phyloP scores from a whole-genome alignment of 2,888 invertebrate genomes.

The Camptogramma bilineatum region DNA sequence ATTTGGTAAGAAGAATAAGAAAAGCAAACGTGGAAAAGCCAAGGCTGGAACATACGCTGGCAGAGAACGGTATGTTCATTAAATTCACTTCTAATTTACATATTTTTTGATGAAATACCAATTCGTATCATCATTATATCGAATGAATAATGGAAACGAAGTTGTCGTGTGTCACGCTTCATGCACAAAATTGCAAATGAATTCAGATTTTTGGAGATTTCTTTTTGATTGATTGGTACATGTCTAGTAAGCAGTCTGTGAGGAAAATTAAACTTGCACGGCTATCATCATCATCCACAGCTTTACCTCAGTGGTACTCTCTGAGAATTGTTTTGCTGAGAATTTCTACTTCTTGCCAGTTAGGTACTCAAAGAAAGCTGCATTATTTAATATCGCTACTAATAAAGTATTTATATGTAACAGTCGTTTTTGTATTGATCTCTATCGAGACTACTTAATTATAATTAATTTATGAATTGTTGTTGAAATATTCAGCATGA shows the following conservation, averaged over 20 bases:
- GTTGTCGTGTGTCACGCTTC: slow-evolving; percentile 21
- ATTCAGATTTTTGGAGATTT: slow-evolving; percentile 18
- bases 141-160: slow-evolving; percentile 13
- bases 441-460: no score
- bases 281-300: no score
- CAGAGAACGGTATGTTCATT: slow-evolving; percentile 66
- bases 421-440: no score
- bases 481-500: slow-evolving; percentile 26
- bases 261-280: no score
- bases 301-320: no score
- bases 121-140: neutral
- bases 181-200: slow-evolving; percentile 25
- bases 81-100: slow-evolving; percentile 9
- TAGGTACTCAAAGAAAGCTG: no score
- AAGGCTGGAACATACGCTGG: slow-evolving; percentile 74
- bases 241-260: neutral
- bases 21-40: slow-evolving; percentile 67
- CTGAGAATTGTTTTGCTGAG: no score
- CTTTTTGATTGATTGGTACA: neutral
- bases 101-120: slow-evolving; percentile 10
- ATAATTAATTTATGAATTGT: slow-evolving; percentile 30
- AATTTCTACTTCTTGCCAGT: no score
- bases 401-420: no score
- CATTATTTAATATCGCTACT: no score
- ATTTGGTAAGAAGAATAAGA: slow-evolving; percentile 78